A percentile compares a stretch with the other conserved stretches of the same genome.
phyloP scores from a whole-genome alignment of 2,797 vertebrate species.

The Ibycter americanus region DNA sequence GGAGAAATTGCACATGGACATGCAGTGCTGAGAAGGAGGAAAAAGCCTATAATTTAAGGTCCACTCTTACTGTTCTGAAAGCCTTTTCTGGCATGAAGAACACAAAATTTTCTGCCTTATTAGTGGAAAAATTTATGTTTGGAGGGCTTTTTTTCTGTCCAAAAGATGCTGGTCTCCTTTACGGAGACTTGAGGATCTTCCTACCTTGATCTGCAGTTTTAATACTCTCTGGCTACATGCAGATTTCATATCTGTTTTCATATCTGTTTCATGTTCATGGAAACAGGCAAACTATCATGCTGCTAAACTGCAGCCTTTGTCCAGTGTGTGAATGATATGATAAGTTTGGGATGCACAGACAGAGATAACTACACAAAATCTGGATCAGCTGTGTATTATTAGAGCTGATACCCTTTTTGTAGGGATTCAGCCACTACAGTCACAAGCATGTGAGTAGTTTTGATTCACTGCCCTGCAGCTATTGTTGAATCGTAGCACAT shows the following conservation, averaged over 20 bases:
- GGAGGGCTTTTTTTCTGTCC: not conserved
- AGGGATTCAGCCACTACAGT: not conserved
- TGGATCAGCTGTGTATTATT: not conserved
- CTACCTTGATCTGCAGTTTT: not conserved
- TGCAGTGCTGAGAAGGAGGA: conserved; percentile 12
- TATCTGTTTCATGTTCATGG: not conserved
- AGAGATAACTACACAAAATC: not conserved
- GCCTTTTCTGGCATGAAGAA: not conserved
- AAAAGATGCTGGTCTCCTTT: not conserved
- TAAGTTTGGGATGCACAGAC: not conserved
- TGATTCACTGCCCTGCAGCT: conserved; percentile 5
- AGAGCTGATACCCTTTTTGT: not conserved
- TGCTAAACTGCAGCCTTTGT: not conserved
- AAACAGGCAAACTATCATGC: not conserved
- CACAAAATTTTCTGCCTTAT: not conserved
- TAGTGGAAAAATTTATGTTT: not conserved
- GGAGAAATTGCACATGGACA: conserved; percentile 25
- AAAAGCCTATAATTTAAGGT: conserved; percentile 62
- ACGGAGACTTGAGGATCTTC: not conserved
- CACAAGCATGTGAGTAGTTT: not conserved
- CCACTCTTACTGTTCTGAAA: conserved; percentile 16
- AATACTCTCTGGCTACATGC: not conserved
- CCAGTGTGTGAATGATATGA: not conserved
- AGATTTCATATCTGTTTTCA: not conserved
- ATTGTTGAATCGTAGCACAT: not conserved